Evolutionary conservation across 2,113 vertebrate species (phyloP).

Genomic region (Centropus unirufus): DNA sequence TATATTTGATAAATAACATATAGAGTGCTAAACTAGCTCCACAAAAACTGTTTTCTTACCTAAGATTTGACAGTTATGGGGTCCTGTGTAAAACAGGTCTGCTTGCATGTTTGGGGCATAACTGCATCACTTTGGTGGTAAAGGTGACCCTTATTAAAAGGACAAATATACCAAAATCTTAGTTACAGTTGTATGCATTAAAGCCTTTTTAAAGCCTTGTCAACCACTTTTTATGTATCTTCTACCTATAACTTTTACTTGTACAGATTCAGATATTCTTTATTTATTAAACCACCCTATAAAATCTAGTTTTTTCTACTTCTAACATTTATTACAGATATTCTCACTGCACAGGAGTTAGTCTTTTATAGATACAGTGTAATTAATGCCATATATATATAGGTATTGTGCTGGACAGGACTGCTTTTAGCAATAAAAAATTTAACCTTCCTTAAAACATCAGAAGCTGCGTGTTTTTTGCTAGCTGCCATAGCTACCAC

Average conservation of each 20-base stretch:
- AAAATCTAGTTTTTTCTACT: neutral
- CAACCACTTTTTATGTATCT: neutral
- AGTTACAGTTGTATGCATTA: neutral
- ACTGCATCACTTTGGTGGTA: neutral
- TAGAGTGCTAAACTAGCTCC: neutral
- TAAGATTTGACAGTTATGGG: neutral
- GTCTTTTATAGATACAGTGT: neutral
- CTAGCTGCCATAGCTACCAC: slow-evolving; percentile 14
- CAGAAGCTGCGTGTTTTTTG: neutral
- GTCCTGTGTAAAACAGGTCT: neutral
- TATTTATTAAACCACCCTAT: neutral
- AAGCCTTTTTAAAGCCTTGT: neutral
- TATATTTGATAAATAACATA: neutral
- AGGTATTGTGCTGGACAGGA: neutral
- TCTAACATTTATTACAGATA: neutral
- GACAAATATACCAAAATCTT: neutral
- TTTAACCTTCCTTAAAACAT: neutral
- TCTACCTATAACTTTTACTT: neutral
- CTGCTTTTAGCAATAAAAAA: neutral
- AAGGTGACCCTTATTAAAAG: neutral
- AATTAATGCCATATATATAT: neutral
- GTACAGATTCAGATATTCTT: neutral
- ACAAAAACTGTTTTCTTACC: neutral
- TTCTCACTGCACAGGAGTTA: neutral
- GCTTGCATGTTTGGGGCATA: neutral